Base-by-base conservation (phyloP, 2,113 vertebrate species). In the Oreochromis aureus region DNA sequence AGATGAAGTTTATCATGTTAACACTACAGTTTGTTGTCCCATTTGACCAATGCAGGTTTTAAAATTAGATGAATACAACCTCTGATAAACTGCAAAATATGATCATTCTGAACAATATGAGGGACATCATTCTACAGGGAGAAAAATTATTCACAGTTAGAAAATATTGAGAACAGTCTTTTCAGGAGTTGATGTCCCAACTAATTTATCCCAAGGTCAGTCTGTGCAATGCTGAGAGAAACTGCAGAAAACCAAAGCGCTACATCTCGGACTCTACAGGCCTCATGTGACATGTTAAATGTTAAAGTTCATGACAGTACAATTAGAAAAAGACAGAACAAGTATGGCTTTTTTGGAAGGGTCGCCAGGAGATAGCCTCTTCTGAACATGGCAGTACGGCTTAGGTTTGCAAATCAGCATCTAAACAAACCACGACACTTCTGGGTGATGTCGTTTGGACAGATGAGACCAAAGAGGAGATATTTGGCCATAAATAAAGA, bases 401-500 rank as follows among this genome's bases (percentile, higher is more conserved):
- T 69, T 41, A 41, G 10, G 39, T 41, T 41, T 27, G 27, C 27
- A 27, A 27, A 27, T 41, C 34, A 22, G 19, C 63, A 69, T 69
- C 63, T 39, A 39, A 69, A 69, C 63, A 69, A 69, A 69, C 19
- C 34, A 69, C 63, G 22, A 39, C 34, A 69, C 11, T 69, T 69
- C 34, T 69, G 63, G 19, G 13, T 39, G 34, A 69, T 13, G 63
- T 13, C 1, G 19, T 69, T 69, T 69, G 19, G 34, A 69, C 2
- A 39, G 0, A 22, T 0, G 6, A 41, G 63, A 69, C 34, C 63
- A 69, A 39, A 69, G 34, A 22, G 6, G 63, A 39, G 63, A 39
- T 22, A 69, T 69, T 13, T 69, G 63, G 4, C 63, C 63, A 69
- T 39, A 63, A 69, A 41, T 3, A 22, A 39, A 41, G 34, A 22